These are phyloP conservation scores for Thripadectes ignobilis DNA, from an alignment of 2,797 vertebrate genomes.

Conservation along the genomic window DNA sequence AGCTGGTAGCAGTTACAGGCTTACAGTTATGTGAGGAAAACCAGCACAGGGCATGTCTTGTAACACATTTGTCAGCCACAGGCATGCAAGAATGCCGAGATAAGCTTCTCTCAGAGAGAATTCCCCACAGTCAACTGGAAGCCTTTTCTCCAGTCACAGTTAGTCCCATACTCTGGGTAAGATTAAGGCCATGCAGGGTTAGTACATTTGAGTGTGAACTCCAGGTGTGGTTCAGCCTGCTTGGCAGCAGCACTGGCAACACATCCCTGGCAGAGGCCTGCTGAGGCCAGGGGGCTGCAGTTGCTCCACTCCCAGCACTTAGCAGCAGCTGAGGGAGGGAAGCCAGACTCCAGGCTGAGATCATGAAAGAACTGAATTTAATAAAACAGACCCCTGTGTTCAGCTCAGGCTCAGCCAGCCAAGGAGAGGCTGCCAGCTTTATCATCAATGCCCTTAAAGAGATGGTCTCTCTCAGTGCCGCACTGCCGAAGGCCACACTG, in stretches of 20 bases:
- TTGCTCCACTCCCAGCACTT: neutral
- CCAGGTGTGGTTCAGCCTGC: slow-evolving; percentile 17
- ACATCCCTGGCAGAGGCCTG: neutral
- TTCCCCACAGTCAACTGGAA: neutral
- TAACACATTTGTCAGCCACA: neutral
- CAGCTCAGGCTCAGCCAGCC: slow-evolving; percentile 7
- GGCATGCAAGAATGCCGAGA: slow-evolving; percentile 19
- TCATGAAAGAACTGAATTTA: neutral
- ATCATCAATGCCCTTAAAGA: slow-evolving; percentile 4
- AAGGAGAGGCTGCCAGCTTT: neutral
- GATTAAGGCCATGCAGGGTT: slow-evolving; percentile 62
- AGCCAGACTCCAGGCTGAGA: neutral
- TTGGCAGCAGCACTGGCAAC: neutral
- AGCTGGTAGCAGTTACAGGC: neutral
- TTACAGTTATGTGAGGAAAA: neutral
- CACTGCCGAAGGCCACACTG: neutral
- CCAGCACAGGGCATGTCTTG: neutral
- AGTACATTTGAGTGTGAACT: slow-evolving; percentile 18
- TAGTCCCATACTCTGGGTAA: neutral
- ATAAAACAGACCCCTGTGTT: neutral
- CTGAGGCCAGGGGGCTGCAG: neutral
- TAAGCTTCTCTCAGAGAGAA: neutral
- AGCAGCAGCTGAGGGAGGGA: neutral
- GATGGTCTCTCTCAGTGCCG: neutral
- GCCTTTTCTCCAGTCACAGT: slow-evolving; percentile 1